Evolutionary conservation across 2,888 invertebrate species (phyloP).

Genomic region (Electrophaes corylata): DNA sequence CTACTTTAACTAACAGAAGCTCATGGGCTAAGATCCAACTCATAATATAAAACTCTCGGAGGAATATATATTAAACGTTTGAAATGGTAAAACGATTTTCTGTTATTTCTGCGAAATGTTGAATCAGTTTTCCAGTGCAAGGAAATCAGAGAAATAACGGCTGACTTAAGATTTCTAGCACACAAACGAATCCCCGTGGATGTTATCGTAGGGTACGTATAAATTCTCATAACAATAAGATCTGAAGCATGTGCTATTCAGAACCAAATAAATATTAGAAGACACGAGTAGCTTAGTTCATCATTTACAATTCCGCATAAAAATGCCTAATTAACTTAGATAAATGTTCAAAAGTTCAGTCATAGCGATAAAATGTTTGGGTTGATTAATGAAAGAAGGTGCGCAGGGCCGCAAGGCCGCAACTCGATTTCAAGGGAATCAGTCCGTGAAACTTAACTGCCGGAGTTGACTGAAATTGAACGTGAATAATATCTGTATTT

Average conservation of each 20-base stretch:
- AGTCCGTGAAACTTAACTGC: constrained; percentile 46
- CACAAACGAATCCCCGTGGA: constrained; percentile 14
- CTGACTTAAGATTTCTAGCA: constrained; percentile 16
- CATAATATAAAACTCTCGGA: neutral
- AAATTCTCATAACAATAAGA: constrained; percentile 23
- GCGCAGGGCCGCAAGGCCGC: constrained; percentile 29
- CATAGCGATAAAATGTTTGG: constrained; percentile 29
- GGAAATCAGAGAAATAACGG: constrained; percentile 18
- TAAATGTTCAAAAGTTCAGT: constrained; percentile 24
- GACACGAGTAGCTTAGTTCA: neutral
- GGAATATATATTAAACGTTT: neutral
- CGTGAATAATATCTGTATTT: constrained; percentile 36
- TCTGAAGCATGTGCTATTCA: neutral
- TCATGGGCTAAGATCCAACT: neutral
- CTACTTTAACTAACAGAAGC: neutral
- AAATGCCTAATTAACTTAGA: constrained; percentile 25
- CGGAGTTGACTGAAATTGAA: constrained; percentile 31
- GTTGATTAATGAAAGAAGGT: constrained; percentile 38
- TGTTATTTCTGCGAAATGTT: constrained; percentile 18
- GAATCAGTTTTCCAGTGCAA: constrained; percentile 18
- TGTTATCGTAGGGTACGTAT: constrained; percentile 13
- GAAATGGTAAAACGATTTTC: neutral
- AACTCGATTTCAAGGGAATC: constrained; percentile 44
- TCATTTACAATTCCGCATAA: constrained; percentile 13
- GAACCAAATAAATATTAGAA: neutral